phyloP scores from a whole-genome alignment of 2,113 vertebrate genomes.

The Okapia johnstoni region DNA sequence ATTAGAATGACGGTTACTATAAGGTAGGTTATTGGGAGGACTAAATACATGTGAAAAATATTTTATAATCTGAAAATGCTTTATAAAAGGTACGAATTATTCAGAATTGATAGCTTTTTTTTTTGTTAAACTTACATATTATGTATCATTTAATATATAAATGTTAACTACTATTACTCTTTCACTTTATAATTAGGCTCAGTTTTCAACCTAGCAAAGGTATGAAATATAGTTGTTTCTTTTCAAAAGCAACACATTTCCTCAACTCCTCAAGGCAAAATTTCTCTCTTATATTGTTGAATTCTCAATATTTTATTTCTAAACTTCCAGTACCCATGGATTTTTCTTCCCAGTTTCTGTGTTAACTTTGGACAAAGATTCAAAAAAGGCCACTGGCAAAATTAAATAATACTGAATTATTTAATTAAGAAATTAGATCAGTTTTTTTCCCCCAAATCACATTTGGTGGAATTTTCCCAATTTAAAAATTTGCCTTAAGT shows the following conservation, averaged over 20 bases:
- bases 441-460: neutral
- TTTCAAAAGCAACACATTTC: neutral
- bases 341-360: neutral
- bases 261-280: neutral
- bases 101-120: neutral
- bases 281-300: neutral
- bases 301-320: neutral
- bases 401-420: neutral
- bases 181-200: neutral
- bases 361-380: neutral
- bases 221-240: neutral
- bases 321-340: neutral
- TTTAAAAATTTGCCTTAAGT: slow-evolving; percentile 13
- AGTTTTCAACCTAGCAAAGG: neutral
- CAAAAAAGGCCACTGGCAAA: neutral
- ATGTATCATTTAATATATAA: neutral
- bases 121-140: neutral
- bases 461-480: neutral
- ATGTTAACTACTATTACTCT: neutral
- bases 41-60: neutral
- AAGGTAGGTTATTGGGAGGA: neutral
- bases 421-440: neutral
- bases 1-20: neutral
- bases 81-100: slow-evolving; percentile 7
- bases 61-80: neutral